A percentile compares a stretch with the other conserved stretches of the same genome.
Conservation (phyloP, 2,113 vertebrate genomes). For the Reinhardtius hippoglossoides region DNA sequence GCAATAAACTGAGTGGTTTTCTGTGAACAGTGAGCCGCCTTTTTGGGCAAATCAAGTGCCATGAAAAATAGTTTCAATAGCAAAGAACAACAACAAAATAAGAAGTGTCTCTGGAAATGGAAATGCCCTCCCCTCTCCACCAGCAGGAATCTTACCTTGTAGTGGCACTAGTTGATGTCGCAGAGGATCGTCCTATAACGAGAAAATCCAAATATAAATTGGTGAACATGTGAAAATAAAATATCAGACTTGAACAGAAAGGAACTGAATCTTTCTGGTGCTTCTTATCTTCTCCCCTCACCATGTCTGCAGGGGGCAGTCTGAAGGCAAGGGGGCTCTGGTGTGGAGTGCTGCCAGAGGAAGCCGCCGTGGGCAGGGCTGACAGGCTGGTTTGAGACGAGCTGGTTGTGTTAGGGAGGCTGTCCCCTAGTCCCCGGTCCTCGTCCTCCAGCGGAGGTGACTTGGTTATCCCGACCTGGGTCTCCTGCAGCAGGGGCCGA, state of each 20-base stretch:
- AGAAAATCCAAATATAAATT: not conserved
- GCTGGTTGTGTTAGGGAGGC: slow-evolving; percentile 85
- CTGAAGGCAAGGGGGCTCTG: slow-evolving; percentile 72
- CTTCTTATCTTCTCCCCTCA: slow-evolving; percentile 17
- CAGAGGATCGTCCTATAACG: slow-evolving; percentile 78
- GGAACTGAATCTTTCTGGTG: not conserved
- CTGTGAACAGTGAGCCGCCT: not conserved
- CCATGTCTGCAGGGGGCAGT: slow-evolving; percentile 46
- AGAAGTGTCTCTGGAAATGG: not conserved
- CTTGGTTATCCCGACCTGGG: slow-evolving; percentile 73
- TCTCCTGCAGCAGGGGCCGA: slow-evolving; percentile 82
- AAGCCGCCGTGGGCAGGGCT: slow-evolving; percentile 68
- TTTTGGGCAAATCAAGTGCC: not conserved
- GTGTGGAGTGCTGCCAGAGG: slow-evolving; percentile 67
- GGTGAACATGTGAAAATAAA: not conserved
- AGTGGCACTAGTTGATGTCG: slow-evolving; percentile 73
- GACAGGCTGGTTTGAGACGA: slow-evolving; percentile 85
- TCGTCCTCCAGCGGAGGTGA: slow-evolving; percentile 81
- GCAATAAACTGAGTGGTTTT: slow-evolving; percentile 9
- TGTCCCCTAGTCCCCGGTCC: slow-evolving; percentile 84
- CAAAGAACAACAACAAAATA: not conserved
- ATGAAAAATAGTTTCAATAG: slow-evolving; percentile 5
- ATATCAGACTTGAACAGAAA: not conserved
- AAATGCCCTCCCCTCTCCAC: not conserved
- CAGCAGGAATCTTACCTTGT: slow-evolving; percentile 68